Conservation (phyloP, 1,140 invertebrate species). For the Orussus abietinus region DNA sequence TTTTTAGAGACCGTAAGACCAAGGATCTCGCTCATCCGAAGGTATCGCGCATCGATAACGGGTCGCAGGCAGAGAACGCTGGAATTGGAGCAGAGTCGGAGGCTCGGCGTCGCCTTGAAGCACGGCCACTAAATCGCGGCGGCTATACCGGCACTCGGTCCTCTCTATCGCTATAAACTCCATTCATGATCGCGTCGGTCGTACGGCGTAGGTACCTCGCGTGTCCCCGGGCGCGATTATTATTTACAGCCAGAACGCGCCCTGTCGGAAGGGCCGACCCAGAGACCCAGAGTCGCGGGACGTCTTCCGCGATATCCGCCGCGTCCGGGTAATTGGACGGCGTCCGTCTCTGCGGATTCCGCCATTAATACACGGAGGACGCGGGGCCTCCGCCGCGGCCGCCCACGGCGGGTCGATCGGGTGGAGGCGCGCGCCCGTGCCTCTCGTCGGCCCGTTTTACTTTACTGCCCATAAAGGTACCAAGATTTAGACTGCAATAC, state of each 20-base stretch:
- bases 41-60: no score
- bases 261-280: no score
- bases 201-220: constrained; percentile 30
- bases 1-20: no score
- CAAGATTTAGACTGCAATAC: constrained; percentile 52
- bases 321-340: no score
- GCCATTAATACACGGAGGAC: constrained; percentile 12
- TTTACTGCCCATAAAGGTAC: constrained; percentile 54
- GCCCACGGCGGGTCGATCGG: constrained; percentile 14
- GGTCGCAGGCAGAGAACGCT: no score
- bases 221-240: constrained; percentile 27
- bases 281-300: constrained; percentile 19
- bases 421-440: constrained; percentile 22
- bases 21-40: no score
- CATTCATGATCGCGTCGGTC: constrained; percentile 39
- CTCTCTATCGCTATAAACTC: constrained; percentile 40
- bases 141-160: no score
- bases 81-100: no score
- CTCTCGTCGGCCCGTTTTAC: constrained; percentile 51
- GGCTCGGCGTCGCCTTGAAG: constrained; percentile 30
- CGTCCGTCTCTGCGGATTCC: constrained; percentile 2
- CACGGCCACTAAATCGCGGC: constrained; percentile 35
- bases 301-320: background rate
- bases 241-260: no score
- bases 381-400: constrained; percentile 6